Evolutionary conservation across 2,113 vertebrate species (phyloP), one percentile per base, ranked within the genome.

Genomic region (Mixornis gularis): DNA sequence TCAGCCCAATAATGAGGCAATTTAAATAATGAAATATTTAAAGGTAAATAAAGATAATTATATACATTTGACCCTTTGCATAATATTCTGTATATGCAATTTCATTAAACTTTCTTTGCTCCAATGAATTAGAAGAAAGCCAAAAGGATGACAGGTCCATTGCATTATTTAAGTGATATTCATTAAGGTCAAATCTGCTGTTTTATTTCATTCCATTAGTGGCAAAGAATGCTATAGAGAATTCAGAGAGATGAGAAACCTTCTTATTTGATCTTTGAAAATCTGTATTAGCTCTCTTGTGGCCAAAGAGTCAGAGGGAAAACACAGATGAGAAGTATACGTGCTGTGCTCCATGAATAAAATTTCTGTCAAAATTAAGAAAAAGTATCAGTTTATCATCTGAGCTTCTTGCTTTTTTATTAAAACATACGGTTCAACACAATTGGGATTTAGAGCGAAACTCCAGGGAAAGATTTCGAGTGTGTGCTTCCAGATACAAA

Each of bases 11-110:
- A 63, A 15, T 27, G 51, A 89, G 53, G 43, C 51, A 79, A 94
- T 85, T 96, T 95, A 89, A 95, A 92, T 90, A 92, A 87, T 89
- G 40, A 95, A 64, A 62, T 82, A 90, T 94, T 94, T 91, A 90
- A 72, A 89, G 29, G 9, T 85, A 93, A 93, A 94, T 64, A 90
- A 40, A 79, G 34, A 85, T 55, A 85, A 85, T 56, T 58, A 44
- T 32, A 48, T n/a, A 63, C 25, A 63, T 62, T 68, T 77, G 40
- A 62, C 38, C 58, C 21, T 81, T 85, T 53, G 12, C 60, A 34
- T 64, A 60, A 52, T n/a, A 19, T 83, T 85, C 60, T 74, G 2
- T 80, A 32, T 24, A 52, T 34, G 32, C 7, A 46, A 55, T 85
- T 94, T 89, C 43, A 64, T 69, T 17, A 68, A 73, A 84, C 12